Base-by-base conservation (phyloP, 2,113 vertebrate species). In the Puma concolor region DNA sequence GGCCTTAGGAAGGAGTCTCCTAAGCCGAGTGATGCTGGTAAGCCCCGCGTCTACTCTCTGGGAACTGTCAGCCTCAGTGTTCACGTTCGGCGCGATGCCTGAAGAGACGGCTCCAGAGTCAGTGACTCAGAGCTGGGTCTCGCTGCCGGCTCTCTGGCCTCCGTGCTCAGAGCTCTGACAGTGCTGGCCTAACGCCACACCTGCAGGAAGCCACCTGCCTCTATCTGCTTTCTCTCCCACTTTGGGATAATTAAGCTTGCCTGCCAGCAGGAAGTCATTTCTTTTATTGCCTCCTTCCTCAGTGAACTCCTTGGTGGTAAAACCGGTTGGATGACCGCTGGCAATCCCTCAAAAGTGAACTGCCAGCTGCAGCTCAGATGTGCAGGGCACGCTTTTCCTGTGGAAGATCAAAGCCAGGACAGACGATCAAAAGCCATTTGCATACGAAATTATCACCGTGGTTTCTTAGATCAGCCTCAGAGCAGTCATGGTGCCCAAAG, bases 231-330 rank as follows among this genome's bases (percentile, higher is more conserved):
- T 95, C 72, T 96, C 93, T 93, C 60, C 36, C 66, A 77, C 71
- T 94, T 82, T 41, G 66, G 48, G 21, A 54, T 91, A 91, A 94
- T 86, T 89, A 93, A 60, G 63, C 54, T 84, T 33, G 87, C 36
- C 71, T 93, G 90, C 92, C 48, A 97, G 31, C 96, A 97, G 96
- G 97, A 97, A 97, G 97, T 96, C 63, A 93, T 96, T 97, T 97
- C 67, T 97, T 97, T 97, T 94, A 97, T 97, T 94, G 72, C 57
- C 41, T 64, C 92, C 95, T 94, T 98, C 94, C 81, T 96, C 79
- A 9, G 54, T 48, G 38, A 98, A 76, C 31, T 93, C 76, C 93
- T 93, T 86, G 92, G 82, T 21, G 33, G 96, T 90, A 74, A 95
- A 96, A 98, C 95, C 44, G 21, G 96, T 96, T 86, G 76, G 91